These are phyloP conservation scores for Papilio protenor DNA, from an alignment of 2,888 invertebrate genomes.

Conservation along the genomic window DNA sequence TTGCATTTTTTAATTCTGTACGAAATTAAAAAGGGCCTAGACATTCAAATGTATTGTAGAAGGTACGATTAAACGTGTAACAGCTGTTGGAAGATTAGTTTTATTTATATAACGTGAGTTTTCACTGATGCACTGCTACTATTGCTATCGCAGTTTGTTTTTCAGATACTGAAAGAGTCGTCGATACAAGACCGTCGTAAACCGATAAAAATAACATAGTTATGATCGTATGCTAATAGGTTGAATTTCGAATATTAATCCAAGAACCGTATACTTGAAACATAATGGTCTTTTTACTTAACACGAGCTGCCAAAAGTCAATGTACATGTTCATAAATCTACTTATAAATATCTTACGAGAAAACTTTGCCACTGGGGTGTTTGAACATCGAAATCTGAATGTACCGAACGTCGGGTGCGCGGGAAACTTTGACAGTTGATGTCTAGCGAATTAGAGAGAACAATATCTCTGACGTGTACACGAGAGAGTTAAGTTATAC, in stretches of 20 bases:
- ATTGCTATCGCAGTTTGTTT: too few relatives aligned
- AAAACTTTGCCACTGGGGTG: constrained; percentile 13
- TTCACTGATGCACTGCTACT: too few relatives aligned
- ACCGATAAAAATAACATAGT: too few relatives aligned
- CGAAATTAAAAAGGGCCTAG: not conserved
- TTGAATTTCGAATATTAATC: not conserved
- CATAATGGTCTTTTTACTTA: not conserved
- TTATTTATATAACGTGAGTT: not conserved
- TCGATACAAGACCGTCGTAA: too few relatives aligned
- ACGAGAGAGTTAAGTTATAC: constrained; percentile 22
- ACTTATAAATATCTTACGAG: constrained; percentile 14
- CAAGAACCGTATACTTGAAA: not conserved
- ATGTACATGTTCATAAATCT: not conserved
- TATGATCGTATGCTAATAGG: too few relatives aligned
- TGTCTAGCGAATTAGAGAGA: constrained; percentile 28
- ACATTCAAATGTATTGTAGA: not conserved
- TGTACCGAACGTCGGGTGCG: constrained; percentile 23
- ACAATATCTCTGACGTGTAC: constrained; percentile 18
- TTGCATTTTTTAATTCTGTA: constrained; percentile 1
- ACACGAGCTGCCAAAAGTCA: not conserved
- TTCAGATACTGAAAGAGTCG: too few relatives aligned
- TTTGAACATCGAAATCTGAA: constrained; percentile 23
- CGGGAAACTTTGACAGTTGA: constrained; percentile 29
- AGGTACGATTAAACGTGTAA: not conserved
- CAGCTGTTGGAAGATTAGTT: not conserved